phyloP scores from a whole-genome alignment of 1,140 invertebrate genomes.

The Aethina tumida region DNA sequence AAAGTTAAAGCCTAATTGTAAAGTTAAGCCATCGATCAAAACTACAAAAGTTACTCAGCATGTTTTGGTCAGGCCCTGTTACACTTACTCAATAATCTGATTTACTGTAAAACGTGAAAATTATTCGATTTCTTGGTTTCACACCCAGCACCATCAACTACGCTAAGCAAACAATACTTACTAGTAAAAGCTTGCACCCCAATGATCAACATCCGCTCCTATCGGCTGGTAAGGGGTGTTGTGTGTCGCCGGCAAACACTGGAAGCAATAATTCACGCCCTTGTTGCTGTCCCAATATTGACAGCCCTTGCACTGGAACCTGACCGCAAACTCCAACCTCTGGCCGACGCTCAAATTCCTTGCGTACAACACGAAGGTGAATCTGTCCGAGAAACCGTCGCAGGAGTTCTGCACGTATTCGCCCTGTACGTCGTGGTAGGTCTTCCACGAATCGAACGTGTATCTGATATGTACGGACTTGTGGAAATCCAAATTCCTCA shows the following conservation, averaged over 20 bases:
- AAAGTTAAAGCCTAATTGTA: too few species aligned
- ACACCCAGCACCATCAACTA: too few species aligned
- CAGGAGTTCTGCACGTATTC: conserved; percentile 80
- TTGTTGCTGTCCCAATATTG: conserved; percentile 88
- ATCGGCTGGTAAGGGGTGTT: conserved; percentile 6
- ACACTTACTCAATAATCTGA: too few species aligned
- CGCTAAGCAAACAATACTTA: conserved; percentile 24
- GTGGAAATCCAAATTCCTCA: conserved; percentile 83
- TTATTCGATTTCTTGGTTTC: too few species aligned
- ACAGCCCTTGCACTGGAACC: conserved; percentile 70
- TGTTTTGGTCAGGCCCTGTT: too few species aligned
- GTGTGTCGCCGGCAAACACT: conserved; percentile 53
- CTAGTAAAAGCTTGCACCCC: conserved; percentile 33
- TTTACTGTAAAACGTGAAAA: too few species aligned
- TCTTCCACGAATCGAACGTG: conserved; percentile 76
- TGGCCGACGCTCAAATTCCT: conserved; percentile 62
- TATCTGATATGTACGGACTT: conserved; percentile 84
- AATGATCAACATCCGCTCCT: conserved; percentile 13
- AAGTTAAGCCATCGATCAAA: too few species aligned
- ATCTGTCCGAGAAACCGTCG: conserved; percentile 88
- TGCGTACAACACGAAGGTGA: conserved; percentile 66
- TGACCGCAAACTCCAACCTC: conserved; percentile 68
- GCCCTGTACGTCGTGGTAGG: conserved; percentile 69
- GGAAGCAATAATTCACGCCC: conserved; percentile 76
- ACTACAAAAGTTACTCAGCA: too few species aligned